Base-by-base conservation (phyloP, 2,888 invertebrate species). In the Cataglyphis rosenhaueri region DNA sequence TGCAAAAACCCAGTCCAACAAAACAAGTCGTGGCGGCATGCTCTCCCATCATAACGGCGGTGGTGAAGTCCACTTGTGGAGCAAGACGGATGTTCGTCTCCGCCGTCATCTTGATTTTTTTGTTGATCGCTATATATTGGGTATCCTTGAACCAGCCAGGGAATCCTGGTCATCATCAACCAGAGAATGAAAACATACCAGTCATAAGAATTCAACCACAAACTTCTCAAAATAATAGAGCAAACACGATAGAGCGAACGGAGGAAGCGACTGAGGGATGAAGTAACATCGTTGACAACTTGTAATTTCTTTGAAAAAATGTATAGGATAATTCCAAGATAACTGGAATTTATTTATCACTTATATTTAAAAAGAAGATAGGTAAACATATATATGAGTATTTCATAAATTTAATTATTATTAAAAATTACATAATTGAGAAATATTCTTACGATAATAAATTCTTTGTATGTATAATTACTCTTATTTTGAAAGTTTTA, bases 31-130 rank as follows among this genome's bases (percentile, higher is more conserved):
- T 82, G 12, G 41, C 85, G 0, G 38, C 82, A 10, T 88, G 87
- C 41, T 9, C 73, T n/a, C 85, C 87, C 15, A 48, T 86, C 29
- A 48, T 89, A 25, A 85, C 75, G 9, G 48, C 76, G 18, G 75
- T 81, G 10, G 55, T 68, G 59, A 86, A 25, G 29, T 59, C 83
- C 15, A 81, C 25, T 59, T 89, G 89, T 68, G 73, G 81, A 6
- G 21, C 12, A 5, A 83, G 71, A 6, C 87, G 84, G 32, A 81
- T 85, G 78, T 18, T 88, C 9, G 52, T 87, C 9, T 73, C 79
- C n/a, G 25, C 64, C 32, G 0, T 85, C 25, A 35, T 88, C 8
- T 41, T 89, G 10, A 32, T 87, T 5, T 10, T 88, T 59, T 62
- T 88, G 18, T 8, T 84, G 52, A 35, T 48, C 3, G 44, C 64